Base-by-base conservation (phyloP, 2,113 vertebrate species). In the Alethe castanea region DNA sequence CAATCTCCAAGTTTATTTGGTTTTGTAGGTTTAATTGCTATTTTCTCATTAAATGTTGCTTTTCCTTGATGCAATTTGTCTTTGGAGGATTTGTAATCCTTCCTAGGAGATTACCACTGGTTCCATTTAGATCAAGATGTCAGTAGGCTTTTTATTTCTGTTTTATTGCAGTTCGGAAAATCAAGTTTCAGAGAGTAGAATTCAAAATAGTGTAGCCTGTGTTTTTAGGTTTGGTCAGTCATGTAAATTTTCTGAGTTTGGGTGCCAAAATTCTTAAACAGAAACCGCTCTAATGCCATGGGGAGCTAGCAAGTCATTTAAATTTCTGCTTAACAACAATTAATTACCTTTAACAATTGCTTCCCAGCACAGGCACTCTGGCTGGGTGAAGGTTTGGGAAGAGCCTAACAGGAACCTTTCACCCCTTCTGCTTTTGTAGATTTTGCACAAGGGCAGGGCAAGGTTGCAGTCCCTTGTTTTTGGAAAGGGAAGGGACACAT, bases 131-230 rank as follows among this genome's bases (percentile, higher is more conserved):
- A 52, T 57, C 24, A 47, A 78, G 45, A 22, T 53, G 12, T 73
- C 65, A 48, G 19, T 4, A 56, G 16, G 36, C 11, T 90, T 92
- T 89, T 69, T 69, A 12, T 38, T 74, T 78, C 50, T 35, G 13
- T 54, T 72, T 59, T 52, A 29, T 56, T 65, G 50, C 36, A 12
- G 12, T 38, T 72, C 48, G 48, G 44, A 25, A 83, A 77, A 64
- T 61, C 14, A 52, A 52, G 9, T 86, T 78, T 52, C n/a, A 78
- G 42, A 40, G 44, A 5, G 19, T 35, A 14, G 12, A 60, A 56
- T 40, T 19, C 23, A 24, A 36, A 85, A 19, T 8, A 35, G 5
- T 3, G 5, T 9, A 53, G 4, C 7, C 16, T 29, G 8, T 0
- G 25, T 83, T 67, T 40, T n/a, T 53, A n/a, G 17, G 10, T n/a